Evolutionary conservation across 2,888 invertebrate species (phyloP), one percentile per base, ranked within the genome.

Genomic region (Papilio demoleus): DNA sequence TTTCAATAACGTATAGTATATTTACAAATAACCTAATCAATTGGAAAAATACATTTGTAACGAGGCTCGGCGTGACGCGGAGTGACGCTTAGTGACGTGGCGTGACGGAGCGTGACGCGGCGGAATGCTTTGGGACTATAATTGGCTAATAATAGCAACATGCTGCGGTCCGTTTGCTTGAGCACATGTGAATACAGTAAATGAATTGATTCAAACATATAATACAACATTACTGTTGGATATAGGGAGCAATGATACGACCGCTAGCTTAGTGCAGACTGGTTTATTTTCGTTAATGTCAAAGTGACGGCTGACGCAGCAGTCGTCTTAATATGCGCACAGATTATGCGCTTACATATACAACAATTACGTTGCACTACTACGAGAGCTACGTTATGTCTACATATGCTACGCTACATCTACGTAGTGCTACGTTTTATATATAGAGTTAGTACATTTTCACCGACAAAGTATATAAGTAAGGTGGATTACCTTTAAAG

Each of bases 121-220:
- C 17, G n/a, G 59, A 36, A 38, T 22, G 22, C 38, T 59, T 17
- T 58, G 19, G 11, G 19, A 8, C 22, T 12, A 22, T 59, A 38
- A 59, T 59, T 59, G 36, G 22, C 22, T 59, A 19, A 59, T 59
- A 59, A 59, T 59, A 24, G 38, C 14, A 59, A 38, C 22, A 6
- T 19, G 42, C 11, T 38, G 59, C 38, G 59, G 59, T 24, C 36
- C 6, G 22, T 22, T 22, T 14, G 24, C 59, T 14, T 19, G 24
- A 17, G 14, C 8, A 22, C 2, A 14, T 22, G 22, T 17, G 19
- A 59, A 36, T 11, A 12, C 27, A 27, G 1, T 22, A 5, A 38
- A 22, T 27, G n/a, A 27, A 50, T 50, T 14, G 0, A 50, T 27
- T 27, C 50, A 50, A 50, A 50, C 50, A 27, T 14, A 8, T 53